Percentiles rank a stretch among this genome's conserved stretches.
phyloP scores from a whole-genome alignment of 2,888 invertebrate genomes.

The Drosophila helvetica region DNA sequence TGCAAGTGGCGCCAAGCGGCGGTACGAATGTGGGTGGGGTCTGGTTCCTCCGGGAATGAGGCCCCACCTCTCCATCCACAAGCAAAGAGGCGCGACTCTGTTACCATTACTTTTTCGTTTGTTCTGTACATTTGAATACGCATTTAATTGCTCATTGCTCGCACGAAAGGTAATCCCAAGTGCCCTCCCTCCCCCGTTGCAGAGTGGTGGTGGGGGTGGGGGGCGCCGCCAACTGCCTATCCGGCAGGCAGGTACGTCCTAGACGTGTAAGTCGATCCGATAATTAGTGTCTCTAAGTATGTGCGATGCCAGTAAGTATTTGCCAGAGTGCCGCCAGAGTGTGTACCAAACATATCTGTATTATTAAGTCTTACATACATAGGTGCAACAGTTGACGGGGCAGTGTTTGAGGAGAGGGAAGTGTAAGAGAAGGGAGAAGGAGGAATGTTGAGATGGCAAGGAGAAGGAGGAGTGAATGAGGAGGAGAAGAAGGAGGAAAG shows the following conservation, averaged over 20 bases:
- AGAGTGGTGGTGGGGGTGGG: not conserved
- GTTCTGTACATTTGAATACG: slow-evolving; percentile 69
- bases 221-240: slow-evolving; percentile 49
- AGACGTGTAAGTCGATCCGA: slow-evolving; percentile 67
- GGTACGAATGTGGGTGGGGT: slow-evolving; percentile 2
- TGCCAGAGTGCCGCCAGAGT: not conserved
- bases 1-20: slow-evolving; percentile 5
- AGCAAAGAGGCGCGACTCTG: slow-evolving; percentile 15
- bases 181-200: slow-evolving; percentile 25
- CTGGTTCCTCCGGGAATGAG: not conserved
- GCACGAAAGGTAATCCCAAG: slow-evolving; percentile 44
- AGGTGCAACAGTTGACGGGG: slow-evolving; percentile 66
- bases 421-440: slow-evolving; percentile 33
- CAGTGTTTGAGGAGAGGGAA: slow-evolving; percentile 40
- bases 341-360: slow-evolving; percentile 21
- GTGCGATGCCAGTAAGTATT: slow-evolving; percentile 55
- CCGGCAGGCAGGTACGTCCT: slow-evolving; percentile 61
- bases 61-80: slow-evolving; percentile 5
- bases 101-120: slow-evolving; percentile 40
- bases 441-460: slow-evolving; percentile 39
- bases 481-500: slow-evolving; percentile 4
- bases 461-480: slow-evolving; percentile 34
- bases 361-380: slow-evolving; percentile 65
- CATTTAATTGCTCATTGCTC: slow-evolving; percentile 60
- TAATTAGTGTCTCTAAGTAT: slow-evolving; percentile 62